phyloP scores from a whole-genome alignment of 2,113 vertebrate species.

The Athene cunicularia region DNA sequence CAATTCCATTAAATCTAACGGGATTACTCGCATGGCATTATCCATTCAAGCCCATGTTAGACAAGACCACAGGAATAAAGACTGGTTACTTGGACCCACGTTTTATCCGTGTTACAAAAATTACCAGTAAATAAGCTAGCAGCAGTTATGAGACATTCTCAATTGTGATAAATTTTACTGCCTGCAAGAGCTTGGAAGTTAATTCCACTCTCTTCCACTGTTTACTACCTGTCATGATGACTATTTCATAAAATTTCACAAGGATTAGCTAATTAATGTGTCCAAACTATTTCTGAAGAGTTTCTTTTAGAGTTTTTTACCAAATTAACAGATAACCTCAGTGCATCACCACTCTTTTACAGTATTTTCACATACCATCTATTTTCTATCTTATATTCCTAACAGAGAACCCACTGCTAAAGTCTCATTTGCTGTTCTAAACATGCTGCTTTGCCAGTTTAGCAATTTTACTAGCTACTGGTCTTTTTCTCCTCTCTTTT shows the following conservation, averaged over 20 bases:
- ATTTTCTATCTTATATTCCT: not conserved
- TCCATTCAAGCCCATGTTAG: not conserved
- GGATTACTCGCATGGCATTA: not conserved
- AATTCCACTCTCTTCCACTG: not conserved
- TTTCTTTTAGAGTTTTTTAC: not conserved
- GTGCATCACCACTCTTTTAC: not conserved
- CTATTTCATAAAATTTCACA: not conserved
- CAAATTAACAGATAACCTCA: not conserved
- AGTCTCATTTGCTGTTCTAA: not conserved
- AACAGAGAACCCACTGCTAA: not conserved
- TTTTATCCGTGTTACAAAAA: not conserved
- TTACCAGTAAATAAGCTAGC: not conserved
- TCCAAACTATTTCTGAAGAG: not conserved
- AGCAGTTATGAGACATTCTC: not conserved
- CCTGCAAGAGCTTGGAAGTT: not conserved
- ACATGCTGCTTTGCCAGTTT: not conserved
- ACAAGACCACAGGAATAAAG: not conserved
- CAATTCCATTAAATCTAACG: not conserved
- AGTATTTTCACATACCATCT: not conserved
- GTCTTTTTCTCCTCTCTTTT: too few species aligned
- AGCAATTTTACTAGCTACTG: not conserved
- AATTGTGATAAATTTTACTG: not conserved
- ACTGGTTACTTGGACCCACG: not conserved
- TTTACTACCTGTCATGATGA: not conserved
- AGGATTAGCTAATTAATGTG: not conserved